These are phyloP conservation scores for Lathronympha strigana DNA, from an alignment of 2,888 invertebrate species.

Conservation along the genomic window DNA sequence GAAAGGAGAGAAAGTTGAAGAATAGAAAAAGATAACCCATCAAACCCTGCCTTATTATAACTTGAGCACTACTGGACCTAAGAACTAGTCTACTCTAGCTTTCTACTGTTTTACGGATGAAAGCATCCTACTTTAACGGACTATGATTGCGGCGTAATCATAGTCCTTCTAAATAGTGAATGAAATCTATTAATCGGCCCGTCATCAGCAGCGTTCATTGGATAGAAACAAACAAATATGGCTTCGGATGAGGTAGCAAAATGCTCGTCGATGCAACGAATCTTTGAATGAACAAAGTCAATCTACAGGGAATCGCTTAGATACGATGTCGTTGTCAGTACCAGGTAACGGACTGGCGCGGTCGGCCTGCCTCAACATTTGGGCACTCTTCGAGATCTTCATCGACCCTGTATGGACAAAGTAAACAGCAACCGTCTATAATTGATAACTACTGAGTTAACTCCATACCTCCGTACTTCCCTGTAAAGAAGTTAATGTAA, in stretches of 20 bases:
- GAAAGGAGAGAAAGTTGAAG: constrained; percentile 50
- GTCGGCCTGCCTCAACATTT: constrained; percentile 86
- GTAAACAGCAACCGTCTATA: constrained; percentile 76
- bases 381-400: constrained; percentile 87
- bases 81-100: constrained; percentile 34
- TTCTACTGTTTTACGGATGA: constrained; percentile 32
- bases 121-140: constrained; percentile 37
- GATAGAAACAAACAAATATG: constrained; percentile 55
- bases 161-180: constrained; percentile 42
- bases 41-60: constrained; percentile 36
- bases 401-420: constrained; percentile 85
- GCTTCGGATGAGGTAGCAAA: constrained; percentile 63
- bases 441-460: constrained; percentile 57
- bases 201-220: constrained; percentile 68
- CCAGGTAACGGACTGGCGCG: constrained; percentile 85
- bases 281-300: constrained; percentile 60
- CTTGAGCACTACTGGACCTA: constrained; percentile 35
- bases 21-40: constrained; percentile 47
- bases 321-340: constrained; percentile 75
- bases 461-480: constrained; percentile 53
- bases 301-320: constrained; percentile 75
- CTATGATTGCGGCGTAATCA: constrained; percentile 34
- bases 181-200: constrained; percentile 59
- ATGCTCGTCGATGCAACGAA: constrained; percentile 68
- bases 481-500: constrained; percentile 48